Base-by-base conservation (phyloP, 1,140 invertebrate genomes). In the Coboldia fuscipes region DNA sequence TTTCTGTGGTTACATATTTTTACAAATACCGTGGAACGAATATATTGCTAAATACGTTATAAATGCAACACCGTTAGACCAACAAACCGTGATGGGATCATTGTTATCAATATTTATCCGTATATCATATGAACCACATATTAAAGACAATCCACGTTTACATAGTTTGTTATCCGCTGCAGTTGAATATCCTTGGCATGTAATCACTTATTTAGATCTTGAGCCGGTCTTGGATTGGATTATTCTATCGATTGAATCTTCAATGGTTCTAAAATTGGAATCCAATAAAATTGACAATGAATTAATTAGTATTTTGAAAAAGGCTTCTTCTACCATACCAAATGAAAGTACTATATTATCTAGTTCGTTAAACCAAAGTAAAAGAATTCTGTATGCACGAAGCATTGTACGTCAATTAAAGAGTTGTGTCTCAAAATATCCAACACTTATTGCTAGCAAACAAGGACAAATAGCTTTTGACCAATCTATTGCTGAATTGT, bases 191-290 rank as follows among this genome's bases (percentile, higher is more conserved):
- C 59, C 71, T 1, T 84, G 79, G 79, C 59, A 69, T 37, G 47
- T 68, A 21, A 54, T 83, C 6, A 74, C 75, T 37, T 65, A 68
- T n/a, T 50, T 53, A 8, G 62, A 63, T 17, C 70, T 72, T 40
- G 72, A 79, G 44, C 63, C 68, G 33, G 60, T 78, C 14, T 61
- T 77, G 34, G 76, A 76, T 44, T 82, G 76, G 76, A 74, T 77
- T 39, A 65, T 81, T 2, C 74, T 73, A 62, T 73, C 70, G 30
- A 75, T 71, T 50, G 75, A 84, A 56, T 69, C 76, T 0, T 56
- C 62, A 35, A 72, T 77, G 39, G 63, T 81, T 21, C 57, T 83
- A 10, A 54, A 52, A 40, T 41, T 46, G 17, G 55, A 58, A 32
- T 39, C 46, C 9, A 42, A 57, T 30, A 54, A 36, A 14, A 48